These are phyloP conservation scores for Percopsis transmontana DNA, from an alignment of 2,113 vertebrate genomes.

Conservation along the genomic window DNA sequence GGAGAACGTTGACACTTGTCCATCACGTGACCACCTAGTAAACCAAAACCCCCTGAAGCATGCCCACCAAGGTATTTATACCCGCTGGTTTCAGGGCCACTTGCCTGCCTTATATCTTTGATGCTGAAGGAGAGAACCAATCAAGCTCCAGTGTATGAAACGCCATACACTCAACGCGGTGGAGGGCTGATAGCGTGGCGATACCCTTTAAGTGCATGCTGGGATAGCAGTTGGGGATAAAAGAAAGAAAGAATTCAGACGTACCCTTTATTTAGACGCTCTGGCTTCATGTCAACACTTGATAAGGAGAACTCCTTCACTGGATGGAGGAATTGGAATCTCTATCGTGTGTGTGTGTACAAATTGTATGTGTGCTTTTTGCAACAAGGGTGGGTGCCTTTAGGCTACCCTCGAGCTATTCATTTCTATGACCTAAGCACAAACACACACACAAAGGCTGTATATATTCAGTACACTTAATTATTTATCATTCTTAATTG, in stretches of 20 bases:
- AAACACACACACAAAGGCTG: background rate
- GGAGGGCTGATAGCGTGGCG: slow-evolving; percentile 11
- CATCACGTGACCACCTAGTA: slow-evolving; percentile 35
- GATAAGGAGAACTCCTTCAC: slow-evolving; percentile 7
- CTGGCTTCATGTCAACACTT: slow-evolving; percentile 6
- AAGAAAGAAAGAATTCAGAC: slow-evolving; percentile 27
- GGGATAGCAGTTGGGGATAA: slow-evolving; percentile 10
- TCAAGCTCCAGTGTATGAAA: background rate
- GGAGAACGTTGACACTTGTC: slow-evolving; percentile 20
- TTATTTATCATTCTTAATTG: slow-evolving; percentile 19
- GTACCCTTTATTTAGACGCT: slow-evolving; percentile 16
- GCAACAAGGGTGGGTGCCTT: background rate
- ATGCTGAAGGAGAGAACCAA: slow-evolving; percentile 9
- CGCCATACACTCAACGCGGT: slow-evolving; percentile 3
- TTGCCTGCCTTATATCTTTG: background rate
- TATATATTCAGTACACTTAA: slow-evolving; percentile 29
- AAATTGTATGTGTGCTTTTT: too few species aligned
- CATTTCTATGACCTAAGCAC: background rate
- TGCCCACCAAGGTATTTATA: slow-evolving; percentile 46
- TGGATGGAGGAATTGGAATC: slow-evolving; percentile 19
- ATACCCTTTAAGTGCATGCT: slow-evolving; percentile 26
- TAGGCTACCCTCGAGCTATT: background rate
- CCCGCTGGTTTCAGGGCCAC: slow-evolving; percentile 28
- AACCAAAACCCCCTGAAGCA: slow-evolving; percentile 7
- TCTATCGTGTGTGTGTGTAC: background rate